Base-by-base conservation (phyloP, 1,140 invertebrate species). In the Drosophila orosa region DNA sequence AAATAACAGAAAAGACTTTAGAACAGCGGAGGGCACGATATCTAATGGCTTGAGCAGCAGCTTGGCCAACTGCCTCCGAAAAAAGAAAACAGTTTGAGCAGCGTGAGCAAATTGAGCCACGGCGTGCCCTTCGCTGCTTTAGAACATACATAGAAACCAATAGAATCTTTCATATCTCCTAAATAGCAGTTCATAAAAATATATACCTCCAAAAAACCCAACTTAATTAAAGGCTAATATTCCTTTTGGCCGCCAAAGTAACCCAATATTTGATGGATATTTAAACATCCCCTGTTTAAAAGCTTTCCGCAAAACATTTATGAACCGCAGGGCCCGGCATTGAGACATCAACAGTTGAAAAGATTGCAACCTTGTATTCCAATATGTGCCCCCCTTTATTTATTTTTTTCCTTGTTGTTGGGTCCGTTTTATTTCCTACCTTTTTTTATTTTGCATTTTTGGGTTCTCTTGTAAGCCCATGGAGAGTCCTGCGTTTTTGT, bases 301-400 rank as follows among this genome's bases (percentile, higher is more conserved):
- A 35, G 45, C 31, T 17, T 55, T 45, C 19, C 9, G 10, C n/a
- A 44, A 56, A 47, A 37, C 48, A 35, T 42, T 39, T n/a, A 50
- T 10, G 13, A 62, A 48, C 58, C 5, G 25, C 19, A 47, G 24
- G 25, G 24, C 25, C 25, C 31, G 25, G 15, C 67, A 71, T 71
- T 71, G 40, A 71, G 67, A 71, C 67, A 71, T 71, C 67, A 71
- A 22, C 48, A 35, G 40, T 15, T 31, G 31, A 65, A 71, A 48
- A 55, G 67, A 69, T 71, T 69, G 67, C 50, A 71, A 69, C 65
- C 65, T 71, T 69, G 65, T 69, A 71, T 69, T 47, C 33, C 67
- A 71, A 71, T 57, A 69, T 71, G n/a, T n/a, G n/a, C 27, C 33
- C 50, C 27, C 5, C 10, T 6, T 50, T 50, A 10, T 12, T 27